Evolutionary conservation across 2,113 vertebrate species (phyloP), one percentile per base, ranked within the genome.

Genomic region (Cephalopholis sonnerati): DNA sequence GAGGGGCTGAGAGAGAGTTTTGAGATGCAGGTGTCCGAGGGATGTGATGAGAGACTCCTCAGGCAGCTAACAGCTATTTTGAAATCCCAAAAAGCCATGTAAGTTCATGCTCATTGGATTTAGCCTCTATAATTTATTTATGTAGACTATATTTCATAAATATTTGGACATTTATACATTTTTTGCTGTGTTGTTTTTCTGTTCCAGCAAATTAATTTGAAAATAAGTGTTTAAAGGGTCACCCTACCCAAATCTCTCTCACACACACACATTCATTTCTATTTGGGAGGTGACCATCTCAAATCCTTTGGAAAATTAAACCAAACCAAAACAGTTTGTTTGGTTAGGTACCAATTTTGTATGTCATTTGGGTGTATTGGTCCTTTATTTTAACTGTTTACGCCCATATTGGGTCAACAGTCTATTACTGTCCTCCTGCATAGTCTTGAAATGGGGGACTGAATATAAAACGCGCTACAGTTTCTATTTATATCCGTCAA

Each of bases 71-170:
- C 91, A 41, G 55, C 16, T 32, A 15, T 91, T 32, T 18, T 69
- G 25, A 90, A 85, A 27, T 87, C 88, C 46, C 79, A 1, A 17
- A 85, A 73, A 73, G 90, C 84, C 22, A 76, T 62, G 88, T 91
- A 87, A 86, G 90, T 87, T 12, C 0, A 0, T 20, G 12, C 15
- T 29, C 16, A 53, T 0, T 41, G 3, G 24, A 20, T n/a, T 22
- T 18, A 50, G 6, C 9, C 6, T 24, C 12, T 57, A 27, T 22
- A 36, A 7, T 7, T 36, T 12, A 41, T 58, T 39, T 63, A 4
- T 27, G 16, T 24, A 53, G 6, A 63, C 32, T 44, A 3, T 11
- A 62, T 20, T 57, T 15, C 13, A n/a, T 50, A 51, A 3, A 29
- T 41, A 46, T 18, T 48, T 44, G 7, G 4, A 50, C 18, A 58